phyloP scores from a whole-genome alignment of 2,888 invertebrate genomes.

The Nebria salina region DNA sequence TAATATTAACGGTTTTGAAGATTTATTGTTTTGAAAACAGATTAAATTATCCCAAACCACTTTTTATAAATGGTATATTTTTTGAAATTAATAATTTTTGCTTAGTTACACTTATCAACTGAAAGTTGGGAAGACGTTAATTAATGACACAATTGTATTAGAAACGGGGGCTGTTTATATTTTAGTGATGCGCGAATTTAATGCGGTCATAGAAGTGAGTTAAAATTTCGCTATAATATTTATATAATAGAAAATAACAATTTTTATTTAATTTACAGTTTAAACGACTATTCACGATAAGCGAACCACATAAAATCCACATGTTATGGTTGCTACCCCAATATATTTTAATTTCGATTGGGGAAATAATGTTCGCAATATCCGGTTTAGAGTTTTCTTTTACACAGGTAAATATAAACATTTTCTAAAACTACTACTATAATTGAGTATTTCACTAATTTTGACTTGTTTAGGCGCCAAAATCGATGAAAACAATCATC shows the following conservation, averaged over 20 bases:
- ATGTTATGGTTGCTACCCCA: conserved; percentile 82
- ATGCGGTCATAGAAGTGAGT: conserved; percentile 60
- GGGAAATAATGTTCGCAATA: conserved; percentile 85
- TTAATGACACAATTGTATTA: conserved; percentile 54
- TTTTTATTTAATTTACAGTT: conserved; percentile 55
- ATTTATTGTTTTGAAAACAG: too few relatives aligned
- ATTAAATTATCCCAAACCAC: too few relatives aligned
- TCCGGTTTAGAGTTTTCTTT: conserved; percentile 87
- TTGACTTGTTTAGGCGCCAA: conserved; percentile 71
- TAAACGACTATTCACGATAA: conserved; percentile 69
- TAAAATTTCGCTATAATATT: neutral
- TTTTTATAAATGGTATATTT: too few relatives aligned
- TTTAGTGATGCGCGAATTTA: conserved; percentile 62
- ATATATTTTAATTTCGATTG: conserved; percentile 80
- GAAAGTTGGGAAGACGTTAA: conserved; percentile 50
- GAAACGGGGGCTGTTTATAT: conserved; percentile 68
- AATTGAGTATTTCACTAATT: neutral
- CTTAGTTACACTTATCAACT: conserved; percentile 57
- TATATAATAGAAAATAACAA: neutral
- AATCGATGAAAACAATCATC: conserved; percentile 84
- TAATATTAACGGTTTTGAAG: too few relatives aligned
- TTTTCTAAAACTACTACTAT: neutral
- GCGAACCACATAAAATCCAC: conserved; percentile 72
- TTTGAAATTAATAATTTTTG: conserved; percentile 31
- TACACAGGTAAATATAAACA: conserved; percentile 69